phyloP scores from a whole-genome alignment of 2,888 invertebrate genomes.

The Branchipolynoe longqiensis region DNA sequence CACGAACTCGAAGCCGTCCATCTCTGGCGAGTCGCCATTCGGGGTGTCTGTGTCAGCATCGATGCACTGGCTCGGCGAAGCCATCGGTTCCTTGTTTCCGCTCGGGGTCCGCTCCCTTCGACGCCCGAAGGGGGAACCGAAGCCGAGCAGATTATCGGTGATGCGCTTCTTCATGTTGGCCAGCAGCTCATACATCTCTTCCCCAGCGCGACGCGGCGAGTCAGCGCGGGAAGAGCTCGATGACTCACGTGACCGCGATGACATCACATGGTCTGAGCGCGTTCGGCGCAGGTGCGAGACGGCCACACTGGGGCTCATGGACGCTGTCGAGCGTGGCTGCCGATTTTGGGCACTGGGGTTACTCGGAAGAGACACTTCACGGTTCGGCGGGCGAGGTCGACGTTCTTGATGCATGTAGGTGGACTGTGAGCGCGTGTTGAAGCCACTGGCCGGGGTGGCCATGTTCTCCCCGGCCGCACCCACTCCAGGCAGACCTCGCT shows the following conservation, averaged over 20 bases:
- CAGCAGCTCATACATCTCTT: conserved; percentile 51
- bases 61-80: not conserved
- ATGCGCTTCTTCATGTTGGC: conserved; percentile 59
- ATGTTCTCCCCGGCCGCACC: not conserved
- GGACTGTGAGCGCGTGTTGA: conserved; percentile 9
- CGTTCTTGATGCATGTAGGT: conserved; percentile 14
- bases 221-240: conserved; percentile 24
- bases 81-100: not conserved
- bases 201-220: conserved; percentile 29
- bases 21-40: conserved; percentile 8
- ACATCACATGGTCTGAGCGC: conserved; percentile 58
- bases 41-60: not conserved
- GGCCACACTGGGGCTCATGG: conserved; percentile 13
- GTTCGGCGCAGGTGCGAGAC: conserved; percentile 41
- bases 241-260: conserved; percentile 19
- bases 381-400: not conserved
- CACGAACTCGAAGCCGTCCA: conserved; percentile 63
- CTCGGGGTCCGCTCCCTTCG: conserved; percentile 2
- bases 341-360: not conserved
- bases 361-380: conserved; percentile 14
- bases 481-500: not conserved
- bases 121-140: conserved; percentile 1
- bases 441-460: not conserved
- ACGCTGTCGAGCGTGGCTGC: not conserved
- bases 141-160: conserved; percentile 58